These are phyloP conservation scores for Allochrocebus solatus DNA, from an alignment of 2,797 vertebrate genomes.

Conservation along the genomic window DNA sequence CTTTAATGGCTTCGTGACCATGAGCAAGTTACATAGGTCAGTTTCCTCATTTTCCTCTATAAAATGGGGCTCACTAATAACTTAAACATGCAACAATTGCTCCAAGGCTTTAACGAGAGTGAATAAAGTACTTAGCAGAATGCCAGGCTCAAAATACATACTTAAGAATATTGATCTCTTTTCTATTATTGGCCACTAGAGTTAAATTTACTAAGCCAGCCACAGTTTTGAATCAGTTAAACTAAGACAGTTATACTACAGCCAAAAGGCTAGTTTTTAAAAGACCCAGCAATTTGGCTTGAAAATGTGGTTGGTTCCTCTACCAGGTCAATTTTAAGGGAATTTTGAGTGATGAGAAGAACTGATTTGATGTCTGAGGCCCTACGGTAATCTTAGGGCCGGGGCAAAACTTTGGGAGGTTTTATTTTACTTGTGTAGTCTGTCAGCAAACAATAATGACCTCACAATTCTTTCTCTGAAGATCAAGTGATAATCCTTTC, in stretches of 20 bases:
- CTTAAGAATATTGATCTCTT: neutral
- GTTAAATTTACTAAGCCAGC: neutral
- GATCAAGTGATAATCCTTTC: neutral
- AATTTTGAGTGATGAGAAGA: neutral
- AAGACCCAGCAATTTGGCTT: neutral
- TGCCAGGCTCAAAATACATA: neutral
- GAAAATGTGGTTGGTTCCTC: neutral
- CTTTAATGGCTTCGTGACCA: neutral
- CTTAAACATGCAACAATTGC: neutral
- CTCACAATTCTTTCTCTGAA: neutral
- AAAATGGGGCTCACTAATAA: neutral
- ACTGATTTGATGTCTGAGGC: neutral
- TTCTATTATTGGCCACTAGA: neutral
- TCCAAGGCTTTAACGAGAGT: neutral
- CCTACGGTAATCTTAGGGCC: neutral
- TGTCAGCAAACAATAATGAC: neutral
- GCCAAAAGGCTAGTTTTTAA: neutral
- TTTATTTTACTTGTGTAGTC: neutral
- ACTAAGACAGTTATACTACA: neutral
- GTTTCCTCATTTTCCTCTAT: neutral
- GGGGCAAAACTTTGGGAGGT: neutral
- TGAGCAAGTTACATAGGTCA: neutral
- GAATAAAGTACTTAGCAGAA: neutral
- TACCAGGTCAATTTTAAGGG: neutral
- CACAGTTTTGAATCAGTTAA: neutral